Conservation (phyloP, 2,113 vertebrate genomes). For the Cygnus buccinator region DNA sequence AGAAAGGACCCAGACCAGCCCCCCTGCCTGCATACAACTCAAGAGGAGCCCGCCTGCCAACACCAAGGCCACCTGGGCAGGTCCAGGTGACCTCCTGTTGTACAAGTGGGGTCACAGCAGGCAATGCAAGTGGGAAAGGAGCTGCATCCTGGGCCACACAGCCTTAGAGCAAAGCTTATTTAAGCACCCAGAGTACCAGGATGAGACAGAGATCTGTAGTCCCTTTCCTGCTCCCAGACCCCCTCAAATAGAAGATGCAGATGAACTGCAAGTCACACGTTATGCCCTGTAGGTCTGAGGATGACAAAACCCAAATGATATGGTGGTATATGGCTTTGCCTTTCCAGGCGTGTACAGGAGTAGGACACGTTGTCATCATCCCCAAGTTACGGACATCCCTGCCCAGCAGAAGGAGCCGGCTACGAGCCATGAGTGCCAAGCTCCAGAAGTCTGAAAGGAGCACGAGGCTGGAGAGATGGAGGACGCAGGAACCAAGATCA, state of each 20-base stretch:
- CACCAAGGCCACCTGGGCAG: fast-evolving
- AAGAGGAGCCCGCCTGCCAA: not conserved
- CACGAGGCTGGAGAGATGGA: fast-evolving
- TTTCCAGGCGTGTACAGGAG: fast-evolving
- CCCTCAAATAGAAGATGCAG: fast-evolving
- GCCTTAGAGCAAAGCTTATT: not conserved
- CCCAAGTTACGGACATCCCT: fast-evolving
- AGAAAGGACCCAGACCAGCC: not conserved
- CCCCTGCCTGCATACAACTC: fast-evolving
- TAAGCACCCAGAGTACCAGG: not conserved
- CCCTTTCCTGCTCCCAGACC: not conserved
- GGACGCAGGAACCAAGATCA: not conserved
- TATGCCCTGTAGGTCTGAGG: fast-evolving
- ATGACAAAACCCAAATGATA: not conserved
- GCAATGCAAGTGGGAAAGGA: fast-evolving
- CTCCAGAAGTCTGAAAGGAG: no score
- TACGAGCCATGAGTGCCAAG: not conserved
- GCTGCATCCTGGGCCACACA: not conserved
- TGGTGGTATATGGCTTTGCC: fast-evolving
- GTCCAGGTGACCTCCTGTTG: not conserved
- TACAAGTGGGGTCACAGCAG: fast-evolving
- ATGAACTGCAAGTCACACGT: fast-evolving
- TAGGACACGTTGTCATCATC: not conserved
- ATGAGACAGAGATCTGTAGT: not conserved
- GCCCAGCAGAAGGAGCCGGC: fast-evolving